Evolutionary conservation across 2,888 invertebrate genomes (phyloP).

Genomic region (Epinotia demarniana): DNA sequence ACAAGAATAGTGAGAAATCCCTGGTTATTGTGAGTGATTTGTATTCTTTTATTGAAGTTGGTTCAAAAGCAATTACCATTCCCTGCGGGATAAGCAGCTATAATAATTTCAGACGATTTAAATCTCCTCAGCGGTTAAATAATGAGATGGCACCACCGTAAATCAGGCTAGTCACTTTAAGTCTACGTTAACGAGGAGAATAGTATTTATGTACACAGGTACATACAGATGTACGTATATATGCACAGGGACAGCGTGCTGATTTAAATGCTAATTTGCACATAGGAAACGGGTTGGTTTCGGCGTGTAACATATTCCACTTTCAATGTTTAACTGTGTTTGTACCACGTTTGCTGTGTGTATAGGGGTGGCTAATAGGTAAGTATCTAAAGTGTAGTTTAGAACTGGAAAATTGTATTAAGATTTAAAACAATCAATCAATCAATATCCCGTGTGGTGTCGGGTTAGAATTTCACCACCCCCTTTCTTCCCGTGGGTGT

Average conservation of each 20-base stretch:
- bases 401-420: background rate
- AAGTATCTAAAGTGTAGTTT: background rate
- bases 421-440: background rate
- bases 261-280: constrained; percentile 30
- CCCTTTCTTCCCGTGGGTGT: no score
- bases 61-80: no score
- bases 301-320: constrained; percentile 6
- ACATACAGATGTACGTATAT: background rate
- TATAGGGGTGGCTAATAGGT: background rate
- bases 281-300: constrained; percentile 8
- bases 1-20: no score
- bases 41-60: no score
- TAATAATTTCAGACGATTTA: no score
- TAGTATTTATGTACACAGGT: background rate
- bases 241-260: background rate
- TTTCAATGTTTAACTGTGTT: constrained; percentile 8
- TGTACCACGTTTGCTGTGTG: background rate
- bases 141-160: background rate
- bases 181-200: background rate
- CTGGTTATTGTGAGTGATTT: no score
- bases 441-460: no score
- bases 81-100: no score
- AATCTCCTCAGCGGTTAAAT: background rate
- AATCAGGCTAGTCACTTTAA: background rate
- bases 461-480: no score